Evolutionary conservation across 1,140 invertebrate genomes (phyloP), one percentile per base, ranked within the genome.

Genomic region (Procambarus virginalis): DNA sequence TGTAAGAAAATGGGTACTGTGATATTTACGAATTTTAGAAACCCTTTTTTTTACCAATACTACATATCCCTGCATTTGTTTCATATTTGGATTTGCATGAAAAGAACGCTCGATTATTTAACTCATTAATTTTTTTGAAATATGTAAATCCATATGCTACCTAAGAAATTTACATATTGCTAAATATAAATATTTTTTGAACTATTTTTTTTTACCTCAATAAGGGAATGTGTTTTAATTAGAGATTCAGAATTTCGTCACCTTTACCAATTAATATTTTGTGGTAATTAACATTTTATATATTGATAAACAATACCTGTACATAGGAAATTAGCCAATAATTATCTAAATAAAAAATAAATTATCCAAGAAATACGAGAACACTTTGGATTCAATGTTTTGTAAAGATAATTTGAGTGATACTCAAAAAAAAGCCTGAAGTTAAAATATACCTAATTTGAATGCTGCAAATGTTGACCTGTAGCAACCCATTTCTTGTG

Each of bases 201-300:
- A 73, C 8, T 8, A 73, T 34, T 22, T 73, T 73, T n/a, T 73
- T 68, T 20, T 34, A 4, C 4, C 60, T 64, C 20, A 64, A 20
- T 64, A 20, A 64, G 17, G 20, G 17, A 20, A 20, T 64, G 34
- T 20, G 14, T 64, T 64, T 64, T 64, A 64, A 64, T 64, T 64
- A 64, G 14, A 20, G 17, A 0, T 20, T 46, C 1, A 22, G n/a
- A 77, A 20, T 46, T 77, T 49, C 34, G 22, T 17, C 10, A 9
- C 8, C 51, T 12, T 45, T 34, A 46, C 45, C 12, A 45, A 55
- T n/a, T 45, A 48, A 1, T 77, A 14, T 78, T 79, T 60, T 58
- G 78, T 51, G 45, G 64, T 78, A 64, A 14, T 55, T 58, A 78
- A 34, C 51, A 64, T 64, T 49, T 64, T 86, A 45, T 79, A 55